Percentiles rank a stretch among this genome's conserved stretches.
These are phyloP conservation scores for Eurytoma adleriae DNA, from an alignment of 2,888 invertebrate genomes.

Conservation along the genomic window DNA sequence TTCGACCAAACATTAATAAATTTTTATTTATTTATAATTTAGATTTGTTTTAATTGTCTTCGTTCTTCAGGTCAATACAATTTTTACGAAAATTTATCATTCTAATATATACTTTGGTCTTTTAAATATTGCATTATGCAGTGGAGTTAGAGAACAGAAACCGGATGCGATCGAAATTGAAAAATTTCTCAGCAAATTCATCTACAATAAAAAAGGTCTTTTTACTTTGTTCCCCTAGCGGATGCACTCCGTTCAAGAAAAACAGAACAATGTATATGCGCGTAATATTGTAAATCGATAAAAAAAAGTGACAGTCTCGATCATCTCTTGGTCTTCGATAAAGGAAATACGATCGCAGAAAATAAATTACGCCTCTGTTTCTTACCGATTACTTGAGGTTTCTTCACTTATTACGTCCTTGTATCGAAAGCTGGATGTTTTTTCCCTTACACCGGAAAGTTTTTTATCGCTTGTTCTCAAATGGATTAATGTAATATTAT, in stretches of 20 bases:
- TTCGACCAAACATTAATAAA: too few species aligned
- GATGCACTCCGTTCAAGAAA: slow-evolving; percentile 1
- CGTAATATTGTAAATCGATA: slow-evolving; percentile 16
- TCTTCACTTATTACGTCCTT: slow-evolving; percentile 35
- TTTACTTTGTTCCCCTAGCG: background rate
- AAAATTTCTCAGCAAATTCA: background rate
- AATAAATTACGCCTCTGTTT: slow-evolving; percentile 24
- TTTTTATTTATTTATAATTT: too few species aligned
- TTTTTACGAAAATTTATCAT: too few species aligned
- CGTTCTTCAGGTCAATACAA: too few species aligned
- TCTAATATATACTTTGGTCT: too few species aligned
- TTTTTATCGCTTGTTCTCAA: background rate
- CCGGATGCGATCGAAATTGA: slow-evolving; percentile 9
- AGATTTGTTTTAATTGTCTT: too few species aligned
- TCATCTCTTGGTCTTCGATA: background rate
- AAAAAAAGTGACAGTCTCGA: slow-evolving; percentile 4
- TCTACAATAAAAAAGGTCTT: background rate
- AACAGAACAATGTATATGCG: slow-evolving; percentile 17
- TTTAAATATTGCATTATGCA: too few species aligned
- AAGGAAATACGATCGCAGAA: slow-evolving; percentile 26
- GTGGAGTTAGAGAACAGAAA: too few species aligned
- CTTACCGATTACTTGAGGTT: slow-evolving; percentile 41
- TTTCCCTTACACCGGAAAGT: too few species aligned
- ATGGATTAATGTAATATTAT: background rate
- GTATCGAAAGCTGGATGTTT: background rate